Evolutionary conservation across 1,140 invertebrate species (phyloP), one percentile per base, ranked within the genome.

Genomic region (Calephelis nemesis): DNA sequence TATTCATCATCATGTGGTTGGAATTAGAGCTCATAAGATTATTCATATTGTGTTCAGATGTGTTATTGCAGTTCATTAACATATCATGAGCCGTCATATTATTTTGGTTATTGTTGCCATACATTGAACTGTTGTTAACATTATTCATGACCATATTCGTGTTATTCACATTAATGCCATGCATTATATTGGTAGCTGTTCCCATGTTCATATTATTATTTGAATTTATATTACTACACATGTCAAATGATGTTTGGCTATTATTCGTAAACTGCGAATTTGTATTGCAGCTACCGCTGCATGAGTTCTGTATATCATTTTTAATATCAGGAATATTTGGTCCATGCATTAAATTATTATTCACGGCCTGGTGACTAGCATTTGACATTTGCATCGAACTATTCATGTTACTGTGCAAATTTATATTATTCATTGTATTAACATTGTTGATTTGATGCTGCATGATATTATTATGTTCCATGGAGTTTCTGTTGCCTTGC

Each of bases 271-370:
- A 91, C 62, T 84, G 85, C 12, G 79, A 62, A 54, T 66, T 79
- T 64, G 81, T 89, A 66, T 84, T 90, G 50, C 89, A 91, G 63
- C 84, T 89, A 0, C 85, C 88, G 66, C 87, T 82, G 63, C 89
- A 91, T 0, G 85, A 84, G 71, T 81, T 87, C 75, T 88, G 87
- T 1, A 91, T 86, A 62, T 91, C 89, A 76, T 88, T 91, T 76
- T 91, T 91, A 15, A 91, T 91, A 64, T 91, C 89, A 8, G 88
- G 87, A 72, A 90, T 91, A 64, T 87, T 91, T 9, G 85, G 87
- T 58, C 83, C 81, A 71, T 91, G 87, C 84, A 91, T 86, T 63
- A 91, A 78, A 12, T 85, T 74, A 66, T 76, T 89, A 71, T 76
- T 88, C 67, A 90, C 81, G 30, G 84, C 76, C 70, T 88, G 89